Evolutionary conservation across 2,888 invertebrate species (phyloP).

Genomic region (Laspeyria flexula): DNA sequence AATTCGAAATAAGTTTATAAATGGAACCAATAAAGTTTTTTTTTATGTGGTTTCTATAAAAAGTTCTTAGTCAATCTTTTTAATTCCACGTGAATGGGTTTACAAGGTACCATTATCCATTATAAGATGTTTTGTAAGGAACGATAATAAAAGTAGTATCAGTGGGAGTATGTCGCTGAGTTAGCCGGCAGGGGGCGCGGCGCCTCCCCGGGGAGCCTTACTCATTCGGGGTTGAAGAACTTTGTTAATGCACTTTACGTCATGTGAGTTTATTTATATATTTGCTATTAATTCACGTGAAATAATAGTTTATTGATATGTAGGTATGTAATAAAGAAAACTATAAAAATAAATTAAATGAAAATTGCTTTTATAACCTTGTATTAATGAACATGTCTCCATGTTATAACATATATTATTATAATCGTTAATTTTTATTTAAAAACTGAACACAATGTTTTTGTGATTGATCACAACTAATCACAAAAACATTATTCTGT

Average conservation of each 20-base stretch:
- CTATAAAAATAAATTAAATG: no score
- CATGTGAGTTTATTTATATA: constrained; percentile 41
- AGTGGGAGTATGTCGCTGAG: constrained; percentile 37
- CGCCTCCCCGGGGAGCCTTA: constrained; percentile 46
- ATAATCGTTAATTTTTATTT: no score
- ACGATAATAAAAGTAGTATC: constrained; percentile 38
- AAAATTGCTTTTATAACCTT: no score
- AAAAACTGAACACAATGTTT: no score
- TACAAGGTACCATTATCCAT: constrained; percentile 18
- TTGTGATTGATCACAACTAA: no score
- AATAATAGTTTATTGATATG: constrained; percentile 1
- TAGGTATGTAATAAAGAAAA: no score
- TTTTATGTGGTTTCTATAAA: neutral
- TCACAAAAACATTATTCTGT: no score
- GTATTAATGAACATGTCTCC: no score
- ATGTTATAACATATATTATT: no score
- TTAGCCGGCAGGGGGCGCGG: constrained; percentile 46
- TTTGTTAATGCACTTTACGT: constrained; percentile 71
- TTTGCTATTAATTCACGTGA: constrained; percentile 23
- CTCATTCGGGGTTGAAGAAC: constrained; percentile 62
- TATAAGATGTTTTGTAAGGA: constrained; percentile 29
- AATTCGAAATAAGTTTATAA: neutral
- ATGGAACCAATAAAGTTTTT: neutral
- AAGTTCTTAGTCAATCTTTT: constrained; percentile 22
- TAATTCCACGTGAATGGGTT: constrained; percentile 22